These are phyloP conservation scores for Pyrocephalus nanus DNA, from an alignment of 2,797 vertebrate genomes.

Conservation along the genomic window DNA sequence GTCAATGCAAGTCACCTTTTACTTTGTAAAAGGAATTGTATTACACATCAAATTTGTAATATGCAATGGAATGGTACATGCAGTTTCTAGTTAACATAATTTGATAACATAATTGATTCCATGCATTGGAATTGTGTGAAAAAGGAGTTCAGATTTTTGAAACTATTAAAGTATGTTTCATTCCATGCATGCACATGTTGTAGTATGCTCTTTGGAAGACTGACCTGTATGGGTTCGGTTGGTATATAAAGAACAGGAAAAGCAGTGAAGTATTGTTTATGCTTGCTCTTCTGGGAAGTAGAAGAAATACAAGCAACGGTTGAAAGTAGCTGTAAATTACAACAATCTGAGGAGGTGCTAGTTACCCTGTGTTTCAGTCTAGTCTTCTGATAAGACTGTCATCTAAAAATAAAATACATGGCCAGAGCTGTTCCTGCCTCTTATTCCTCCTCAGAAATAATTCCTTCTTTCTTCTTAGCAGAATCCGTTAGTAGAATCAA, in stretches of 20 bases:
- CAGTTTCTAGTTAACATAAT: not conserved
- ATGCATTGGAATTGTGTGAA: not conserved
- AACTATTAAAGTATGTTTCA: not conserved
- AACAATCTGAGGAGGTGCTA: not conserved
- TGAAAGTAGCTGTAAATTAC: not conserved
- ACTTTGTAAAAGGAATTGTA: not conserved
- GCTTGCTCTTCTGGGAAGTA: not conserved
- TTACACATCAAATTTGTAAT: not conserved
- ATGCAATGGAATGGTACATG: not conserved
- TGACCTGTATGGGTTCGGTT: not conserved
- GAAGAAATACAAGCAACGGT: not conserved
- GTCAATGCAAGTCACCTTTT: not conserved
- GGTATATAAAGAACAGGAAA: not conserved
- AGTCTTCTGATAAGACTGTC: not conserved
- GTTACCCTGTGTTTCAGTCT: not conserved
- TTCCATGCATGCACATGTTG: rapidly evolving
- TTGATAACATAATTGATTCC: not conserved
- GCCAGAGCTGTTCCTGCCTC: not conserved
- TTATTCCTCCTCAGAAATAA: not conserved
- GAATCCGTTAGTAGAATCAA: not conserved
- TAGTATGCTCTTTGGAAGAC: not conserved
- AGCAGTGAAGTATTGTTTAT: not conserved
- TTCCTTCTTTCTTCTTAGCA: not conserved
- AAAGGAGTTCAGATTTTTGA: not conserved
- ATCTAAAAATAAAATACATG: not conserved